These are phyloP conservation scores for Acronicta aceris DNA, from an alignment of 2,888 invertebrate species.

Conservation along the genomic window DNA sequence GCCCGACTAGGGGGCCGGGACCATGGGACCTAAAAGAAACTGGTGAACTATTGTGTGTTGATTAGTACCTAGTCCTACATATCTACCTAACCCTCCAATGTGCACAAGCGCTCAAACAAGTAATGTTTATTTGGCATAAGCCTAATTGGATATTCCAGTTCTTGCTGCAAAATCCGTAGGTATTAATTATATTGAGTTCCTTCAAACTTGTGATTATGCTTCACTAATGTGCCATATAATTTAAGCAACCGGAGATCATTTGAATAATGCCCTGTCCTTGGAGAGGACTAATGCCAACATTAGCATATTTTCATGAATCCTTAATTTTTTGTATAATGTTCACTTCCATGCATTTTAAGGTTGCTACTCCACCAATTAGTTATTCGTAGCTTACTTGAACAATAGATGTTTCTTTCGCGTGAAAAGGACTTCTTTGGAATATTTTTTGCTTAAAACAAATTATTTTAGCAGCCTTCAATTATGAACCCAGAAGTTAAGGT, in stretches of 20 bases:
- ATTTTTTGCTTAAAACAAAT: too few species aligned
- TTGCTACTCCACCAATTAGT: slow-evolving; percentile 16
- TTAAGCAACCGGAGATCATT: slow-evolving; percentile 17
- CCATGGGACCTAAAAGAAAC: too few species aligned
- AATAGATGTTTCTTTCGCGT: slow-evolving; percentile 1
- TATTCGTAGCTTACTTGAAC: slow-evolving; percentile 5
- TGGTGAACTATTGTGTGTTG: too few species aligned
- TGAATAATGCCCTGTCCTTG: slow-evolving; percentile 31
- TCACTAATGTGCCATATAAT: slow-evolving; percentile 20
- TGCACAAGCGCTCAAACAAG: too few species aligned
- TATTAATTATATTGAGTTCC: too few species aligned
- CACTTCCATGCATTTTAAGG: slow-evolving; percentile 24
- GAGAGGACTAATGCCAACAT: slow-evolving; percentile 32
- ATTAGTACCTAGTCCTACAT: too few species aligned
- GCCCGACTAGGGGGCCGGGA: too few species aligned
- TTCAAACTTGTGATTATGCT: background rate
- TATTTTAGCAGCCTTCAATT: too few species aligned
- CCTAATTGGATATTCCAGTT: background rate
- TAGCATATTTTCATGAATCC: slow-evolving; percentile 57
- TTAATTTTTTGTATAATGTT: slow-evolving; percentile 48
- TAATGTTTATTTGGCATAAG: too few species aligned
- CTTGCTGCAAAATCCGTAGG: too few species aligned
- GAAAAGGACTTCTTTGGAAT: background rate
- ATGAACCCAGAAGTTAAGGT: too few species aligned
- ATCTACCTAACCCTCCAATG: too few species aligned